Evolutionary conservation across 2,113 vertebrate genomes (phyloP).

Genomic region (Chionomys nivalis): DNA sequence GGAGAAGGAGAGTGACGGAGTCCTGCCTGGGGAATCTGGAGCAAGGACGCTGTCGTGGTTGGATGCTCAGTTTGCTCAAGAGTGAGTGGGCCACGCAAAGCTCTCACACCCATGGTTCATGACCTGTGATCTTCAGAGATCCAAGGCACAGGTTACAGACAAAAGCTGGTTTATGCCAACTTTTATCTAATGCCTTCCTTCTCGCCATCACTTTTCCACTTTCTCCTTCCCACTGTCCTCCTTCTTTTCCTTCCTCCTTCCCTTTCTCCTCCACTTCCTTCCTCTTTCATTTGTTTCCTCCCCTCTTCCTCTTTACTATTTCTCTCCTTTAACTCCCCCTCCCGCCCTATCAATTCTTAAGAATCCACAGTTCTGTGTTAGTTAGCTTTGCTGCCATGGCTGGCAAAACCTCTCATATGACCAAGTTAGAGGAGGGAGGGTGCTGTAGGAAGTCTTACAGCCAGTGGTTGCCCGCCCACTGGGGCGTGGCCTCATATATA

Average conservation of each 20-base stretch:
- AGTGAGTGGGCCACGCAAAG: too few relatives aligned
- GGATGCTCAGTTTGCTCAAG: background rate
- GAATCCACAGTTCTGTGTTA: background rate
- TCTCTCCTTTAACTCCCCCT: background rate
- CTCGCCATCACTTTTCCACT: background rate
- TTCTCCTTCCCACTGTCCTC: too few relatives aligned
- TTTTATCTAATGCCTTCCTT: background rate
- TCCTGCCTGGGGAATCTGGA: background rate
- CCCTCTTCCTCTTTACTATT: background rate
- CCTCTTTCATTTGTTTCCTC: too few relatives aligned
- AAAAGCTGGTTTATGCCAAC: background rate
- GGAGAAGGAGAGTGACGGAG: background rate
- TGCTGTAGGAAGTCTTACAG: too few relatives aligned
- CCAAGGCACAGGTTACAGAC: fast-evolving
- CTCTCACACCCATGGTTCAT: background rate
- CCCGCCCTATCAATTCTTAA: background rate
- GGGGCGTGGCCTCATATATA: too few relatives aligned
- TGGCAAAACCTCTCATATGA: background rate
- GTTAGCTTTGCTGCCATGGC: background rate
- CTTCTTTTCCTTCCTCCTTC: background rate
- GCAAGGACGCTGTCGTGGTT: background rate
- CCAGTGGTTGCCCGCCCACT: too few relatives aligned
- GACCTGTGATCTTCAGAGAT: background rate
- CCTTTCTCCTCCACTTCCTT: background rate
- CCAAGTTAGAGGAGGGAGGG: background rate